Conservation (phyloP, 2,113 vertebrate species). For the Tor tambroides region DNA sequence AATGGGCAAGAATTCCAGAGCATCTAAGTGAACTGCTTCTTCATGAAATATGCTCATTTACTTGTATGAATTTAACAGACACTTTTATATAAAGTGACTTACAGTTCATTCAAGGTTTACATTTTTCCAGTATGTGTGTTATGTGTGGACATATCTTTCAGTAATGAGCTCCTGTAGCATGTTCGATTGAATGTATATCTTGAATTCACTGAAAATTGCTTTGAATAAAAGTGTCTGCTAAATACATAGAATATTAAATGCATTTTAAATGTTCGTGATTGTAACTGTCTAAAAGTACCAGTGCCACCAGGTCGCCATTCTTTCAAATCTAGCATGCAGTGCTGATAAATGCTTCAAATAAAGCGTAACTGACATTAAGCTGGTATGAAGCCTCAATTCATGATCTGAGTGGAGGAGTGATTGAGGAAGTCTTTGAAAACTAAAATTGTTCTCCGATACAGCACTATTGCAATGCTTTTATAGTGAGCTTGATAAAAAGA, state of each 20-base stretch:
- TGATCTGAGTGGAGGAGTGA: neutral
- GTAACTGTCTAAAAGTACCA: neutral
- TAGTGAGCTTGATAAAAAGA: neutral
- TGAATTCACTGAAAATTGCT: neutral
- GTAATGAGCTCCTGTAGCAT: neutral
- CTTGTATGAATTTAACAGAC: neutral
- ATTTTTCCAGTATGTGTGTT: neutral
- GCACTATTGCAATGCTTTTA: neutral
- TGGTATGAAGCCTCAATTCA: neutral
- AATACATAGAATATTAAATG: no score
- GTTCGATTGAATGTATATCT: neutral
- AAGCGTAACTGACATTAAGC: neutral
- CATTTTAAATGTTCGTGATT: no score
- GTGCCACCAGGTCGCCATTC: neutral
- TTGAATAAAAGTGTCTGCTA: neutral
- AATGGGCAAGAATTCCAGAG: neutral
- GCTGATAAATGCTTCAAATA: neutral
- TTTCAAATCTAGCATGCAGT: neutral
- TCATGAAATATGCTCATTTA: constrained; percentile 7
- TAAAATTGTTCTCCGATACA: neutral
- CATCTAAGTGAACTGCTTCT: neutral
- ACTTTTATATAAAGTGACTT: neutral
- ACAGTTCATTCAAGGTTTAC: neutral
- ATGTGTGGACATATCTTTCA: neutral
- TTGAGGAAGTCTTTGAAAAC: neutral